phyloP scores from a whole-genome alignment of 2,888 invertebrate species.

The Pogonocherus hispidulus region DNA sequence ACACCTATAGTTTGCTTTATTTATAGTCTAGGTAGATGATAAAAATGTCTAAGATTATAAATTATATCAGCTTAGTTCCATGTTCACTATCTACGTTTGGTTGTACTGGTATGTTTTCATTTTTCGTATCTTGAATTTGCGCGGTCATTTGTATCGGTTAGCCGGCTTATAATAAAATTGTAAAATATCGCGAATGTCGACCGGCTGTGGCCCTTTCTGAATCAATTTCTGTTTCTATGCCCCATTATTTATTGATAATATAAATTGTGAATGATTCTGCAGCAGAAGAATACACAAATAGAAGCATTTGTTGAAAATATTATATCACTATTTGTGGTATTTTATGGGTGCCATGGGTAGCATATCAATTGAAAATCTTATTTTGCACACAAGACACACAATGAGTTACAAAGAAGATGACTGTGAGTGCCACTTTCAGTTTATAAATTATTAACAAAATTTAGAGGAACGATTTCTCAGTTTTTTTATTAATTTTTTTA shows the following conservation, averaged over 20 bases:
- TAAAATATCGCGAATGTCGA: slow-evolving; percentile 57
- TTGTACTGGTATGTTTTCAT: slow-evolving; percentile 28
- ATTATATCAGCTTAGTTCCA: background rate
- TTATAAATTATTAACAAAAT: no score
- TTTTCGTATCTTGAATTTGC: slow-evolving; percentile 37
- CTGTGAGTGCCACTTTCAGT: no score
- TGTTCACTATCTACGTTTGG: background rate
- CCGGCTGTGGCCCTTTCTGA: slow-evolving; percentile 56
- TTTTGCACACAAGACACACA: background rate
- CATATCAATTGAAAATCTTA: slow-evolving; percentile 11
- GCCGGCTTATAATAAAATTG: slow-evolving; percentile 62
- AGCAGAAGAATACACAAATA: slow-evolving; percentile 60
- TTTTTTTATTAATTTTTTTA: no score
- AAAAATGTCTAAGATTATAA: no score
- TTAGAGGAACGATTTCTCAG: no score
- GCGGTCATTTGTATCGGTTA: slow-evolving; percentile 49
- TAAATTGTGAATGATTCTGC: slow-evolving; percentile 62
- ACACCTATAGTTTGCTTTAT: background rate
- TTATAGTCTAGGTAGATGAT: no score
- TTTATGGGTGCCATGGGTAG: slow-evolving; percentile 10
- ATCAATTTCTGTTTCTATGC: slow-evolving; percentile 62
- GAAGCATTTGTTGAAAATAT: slow-evolving; percentile 39
- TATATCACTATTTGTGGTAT: slow-evolving; percentile 34
- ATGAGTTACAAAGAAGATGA: no score
- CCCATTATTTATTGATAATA: slow-evolving; percentile 66